Evolutionary conservation across 2,888 invertebrate genomes (phyloP).

Genomic region (Acholoe squamosa): DNA sequence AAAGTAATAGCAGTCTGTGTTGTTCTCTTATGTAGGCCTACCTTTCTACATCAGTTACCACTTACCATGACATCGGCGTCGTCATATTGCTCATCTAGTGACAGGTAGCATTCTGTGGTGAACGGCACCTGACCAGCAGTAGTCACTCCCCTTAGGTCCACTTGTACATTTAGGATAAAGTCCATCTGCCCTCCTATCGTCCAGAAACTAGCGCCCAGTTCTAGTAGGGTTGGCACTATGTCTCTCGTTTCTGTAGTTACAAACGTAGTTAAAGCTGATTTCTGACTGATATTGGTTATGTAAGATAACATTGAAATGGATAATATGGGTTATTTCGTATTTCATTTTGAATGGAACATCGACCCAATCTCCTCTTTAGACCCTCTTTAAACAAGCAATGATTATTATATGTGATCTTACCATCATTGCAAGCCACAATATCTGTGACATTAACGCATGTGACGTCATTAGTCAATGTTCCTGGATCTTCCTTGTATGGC

Average conservation of each 20-base stretch:
- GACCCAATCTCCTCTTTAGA: no score
- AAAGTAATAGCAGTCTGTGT: no score
- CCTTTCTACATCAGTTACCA: background rate
- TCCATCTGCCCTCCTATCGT: background rate
- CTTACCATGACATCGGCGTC: background rate
- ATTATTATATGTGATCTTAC: background rate
- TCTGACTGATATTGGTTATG: no score
- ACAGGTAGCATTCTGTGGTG: slow-evolving; percentile 8
- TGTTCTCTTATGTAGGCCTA: no score
- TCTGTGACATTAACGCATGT: background rate
- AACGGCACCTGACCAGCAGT: background rate
- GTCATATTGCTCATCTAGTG: background rate
- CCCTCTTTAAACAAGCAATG: no score
- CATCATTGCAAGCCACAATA: background rate
- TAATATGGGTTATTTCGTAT: no score
- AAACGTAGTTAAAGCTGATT: no score
- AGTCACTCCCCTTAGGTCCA: background rate
- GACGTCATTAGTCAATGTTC: background rate
- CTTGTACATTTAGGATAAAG: background rate
- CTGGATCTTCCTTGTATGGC: background rate
- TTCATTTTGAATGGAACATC: no score
- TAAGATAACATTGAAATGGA: no score
- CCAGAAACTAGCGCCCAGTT: background rate
- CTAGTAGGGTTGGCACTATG: background rate
- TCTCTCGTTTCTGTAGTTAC: slow-evolving; percentile 35